phyloP scores from a whole-genome alignment of 2,888 invertebrate species.

The Tubulanus polymorphus region DNA sequence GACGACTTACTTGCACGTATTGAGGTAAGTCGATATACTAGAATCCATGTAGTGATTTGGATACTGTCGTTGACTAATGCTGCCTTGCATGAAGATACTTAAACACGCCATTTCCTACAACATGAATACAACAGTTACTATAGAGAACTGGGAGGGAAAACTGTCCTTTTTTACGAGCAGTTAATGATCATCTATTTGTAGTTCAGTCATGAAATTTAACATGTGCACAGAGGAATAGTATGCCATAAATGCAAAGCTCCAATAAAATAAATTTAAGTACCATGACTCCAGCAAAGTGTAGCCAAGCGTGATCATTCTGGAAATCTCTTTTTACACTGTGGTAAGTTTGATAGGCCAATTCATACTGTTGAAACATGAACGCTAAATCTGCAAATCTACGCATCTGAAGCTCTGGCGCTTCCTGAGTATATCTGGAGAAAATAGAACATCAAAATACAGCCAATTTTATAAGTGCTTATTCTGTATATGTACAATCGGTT shows the following conservation, averaged over 20 bases:
- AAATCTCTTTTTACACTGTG: slow-evolving; percentile 97
- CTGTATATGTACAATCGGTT: too few relatives aligned
- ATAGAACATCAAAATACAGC: too few relatives aligned
- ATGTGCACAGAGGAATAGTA: too few relatives aligned
- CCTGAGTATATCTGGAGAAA: slow-evolving; percentile 50
- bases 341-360: slow-evolving; percentile 86
- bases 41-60: slow-evolving; percentile 81
- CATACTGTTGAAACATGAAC: slow-evolving; percentile 93
- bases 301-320: slow-evolving; percentile 93
- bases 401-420: slow-evolving; percentile 80
- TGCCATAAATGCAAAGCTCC: too few relatives aligned
- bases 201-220: too few relatives aligned
- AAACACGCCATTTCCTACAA: slow-evolving; percentile 84
- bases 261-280: slow-evolving; percentile 30
- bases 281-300: slow-evolving; percentile 92
- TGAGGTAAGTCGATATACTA: slow-evolving; percentile 85
- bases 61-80: slow-evolving; percentile 51
- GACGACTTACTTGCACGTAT: slow-evolving; percentile 63
- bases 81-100: slow-evolving; percentile 77
- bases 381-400: slow-evolving; percentile 90
- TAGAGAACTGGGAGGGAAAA: too few relatives aligned
- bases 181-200: too few relatives aligned
- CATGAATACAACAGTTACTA: slow-evolving; percentile 4
- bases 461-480: too few relatives aligned
- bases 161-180: too few relatives aligned